phyloP scores from a whole-genome alignment of 2,797 vertebrate species.

The Dermochelys coriacea region DNA sequence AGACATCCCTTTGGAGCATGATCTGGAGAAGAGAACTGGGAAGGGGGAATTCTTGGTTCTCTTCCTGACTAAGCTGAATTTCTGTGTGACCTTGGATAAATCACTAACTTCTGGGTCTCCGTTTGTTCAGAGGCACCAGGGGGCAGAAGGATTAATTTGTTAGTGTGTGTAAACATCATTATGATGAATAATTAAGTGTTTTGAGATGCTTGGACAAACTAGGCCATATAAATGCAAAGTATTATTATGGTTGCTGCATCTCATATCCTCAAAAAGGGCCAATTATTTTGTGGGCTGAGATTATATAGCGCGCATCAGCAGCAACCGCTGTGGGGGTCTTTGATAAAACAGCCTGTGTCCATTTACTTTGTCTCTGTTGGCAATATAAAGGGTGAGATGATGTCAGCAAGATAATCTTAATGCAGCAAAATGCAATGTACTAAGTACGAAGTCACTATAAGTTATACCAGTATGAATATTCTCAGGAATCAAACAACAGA shows the following conservation, averaged over 20 bases:
- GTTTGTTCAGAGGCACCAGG: background rate
- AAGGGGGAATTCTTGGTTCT: background rate
- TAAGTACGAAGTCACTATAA: background rate
- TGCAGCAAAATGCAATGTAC: background rate
- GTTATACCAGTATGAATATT: background rate
- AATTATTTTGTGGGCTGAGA: background rate
- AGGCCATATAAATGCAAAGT: background rate
- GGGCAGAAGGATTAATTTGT: background rate
- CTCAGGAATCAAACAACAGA: background rate
- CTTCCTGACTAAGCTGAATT: background rate
- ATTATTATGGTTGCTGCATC: background rate
- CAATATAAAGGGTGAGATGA: background rate
- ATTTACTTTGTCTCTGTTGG: background rate
- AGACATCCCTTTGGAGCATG: background rate
- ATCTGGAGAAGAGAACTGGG: background rate
- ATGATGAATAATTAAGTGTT: background rate
- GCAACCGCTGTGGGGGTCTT: background rate
- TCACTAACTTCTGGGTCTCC: background rate
- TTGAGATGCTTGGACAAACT: background rate
- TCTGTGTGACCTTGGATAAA: background rate
- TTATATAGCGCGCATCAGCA: background rate
- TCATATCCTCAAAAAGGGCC: background rate
- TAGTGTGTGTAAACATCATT: background rate
- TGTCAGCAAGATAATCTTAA: background rate
- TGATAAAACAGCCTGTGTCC: background rate